Evolutionary conservation across 2,888 invertebrate genomes (phyloP).

Genomic region (Hyles lineata): DNA sequence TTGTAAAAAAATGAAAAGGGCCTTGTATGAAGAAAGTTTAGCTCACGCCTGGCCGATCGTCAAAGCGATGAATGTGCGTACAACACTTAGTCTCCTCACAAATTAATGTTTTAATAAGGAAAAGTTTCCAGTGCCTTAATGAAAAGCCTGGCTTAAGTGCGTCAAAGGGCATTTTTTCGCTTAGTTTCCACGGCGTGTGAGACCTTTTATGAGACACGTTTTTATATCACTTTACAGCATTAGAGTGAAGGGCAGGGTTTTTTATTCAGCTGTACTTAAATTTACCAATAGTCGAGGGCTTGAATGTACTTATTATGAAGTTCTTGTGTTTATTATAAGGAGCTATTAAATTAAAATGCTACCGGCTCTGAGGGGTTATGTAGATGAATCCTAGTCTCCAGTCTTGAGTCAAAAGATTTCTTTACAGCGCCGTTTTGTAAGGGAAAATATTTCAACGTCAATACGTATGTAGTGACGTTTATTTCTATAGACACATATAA

Average conservation of each 20-base stretch:
- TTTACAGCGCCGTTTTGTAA: too few relatives aligned
- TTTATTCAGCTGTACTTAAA: neutral
- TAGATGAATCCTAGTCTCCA: too few relatives aligned
- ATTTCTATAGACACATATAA: too few relatives aligned
- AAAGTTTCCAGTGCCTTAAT: constrained; percentile 50
- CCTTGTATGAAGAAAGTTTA: neutral
- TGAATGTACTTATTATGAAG: neutral
- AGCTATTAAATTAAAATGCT: constrained; percentile 3
- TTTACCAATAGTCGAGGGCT: neutral
- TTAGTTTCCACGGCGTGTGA: constrained; percentile 21
- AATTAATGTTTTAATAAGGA: constrained; percentile 32
- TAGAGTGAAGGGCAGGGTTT: neutral
- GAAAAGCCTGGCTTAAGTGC: constrained; percentile 45
- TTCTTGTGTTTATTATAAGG: constrained; percentile 9
- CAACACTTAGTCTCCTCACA: constrained; percentile 6
- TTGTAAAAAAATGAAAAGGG: neutral
- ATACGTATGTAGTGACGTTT: too few relatives aligned
- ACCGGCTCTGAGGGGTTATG: neutral
- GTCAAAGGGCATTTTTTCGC: constrained; percentile 41
- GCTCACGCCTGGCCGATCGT: neutral
- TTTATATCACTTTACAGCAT: constrained; percentile 7
- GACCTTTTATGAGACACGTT: constrained; percentile 9
- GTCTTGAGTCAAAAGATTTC: too few relatives aligned
- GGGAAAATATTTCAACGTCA: too few relatives aligned
- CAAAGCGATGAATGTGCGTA: constrained; percentile 8